Base-by-base conservation (phyloP, 2,797 vertebrate species). In the Enteromius paludinosus region DNA sequence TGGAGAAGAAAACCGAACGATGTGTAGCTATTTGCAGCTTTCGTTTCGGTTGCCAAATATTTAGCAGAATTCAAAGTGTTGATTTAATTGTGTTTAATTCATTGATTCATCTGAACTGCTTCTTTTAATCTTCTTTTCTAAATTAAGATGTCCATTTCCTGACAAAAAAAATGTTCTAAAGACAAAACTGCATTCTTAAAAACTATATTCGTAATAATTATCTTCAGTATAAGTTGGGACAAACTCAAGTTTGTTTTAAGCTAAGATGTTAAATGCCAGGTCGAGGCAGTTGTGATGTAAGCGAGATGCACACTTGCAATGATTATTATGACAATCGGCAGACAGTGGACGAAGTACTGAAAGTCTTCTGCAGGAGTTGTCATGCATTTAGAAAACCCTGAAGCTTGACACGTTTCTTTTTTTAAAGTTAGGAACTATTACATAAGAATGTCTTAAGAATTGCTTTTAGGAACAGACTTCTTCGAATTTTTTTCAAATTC, bases 31-130 rank as follows among this genome's bases (percentile, higher is more conserved):
- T 77, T 65, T 49, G 43, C 4, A 11, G 1, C 15, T 71, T 71
- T 20, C 11, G 4, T 54, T 66, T 41, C 6, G 62, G 30, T 78
- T 20, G n/a, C 45, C 76, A 78, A 15, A 56, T 78, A 66, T 78
- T 78, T 35, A 0, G 9, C 23, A 3, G 17, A 3, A 12, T 35
- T 28, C 14, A 30, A 30, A 30, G 25, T 17, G 6, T 62, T 15
- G 25, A 28, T 61, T 28, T 2, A 11, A 15, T 12, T 54, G n/a
- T 12, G 9, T 59, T 6, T 1, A 28, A 62, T 17, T 30, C 6
- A 30, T 28, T 15, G 23, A 59, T 59, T 59, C 2, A 0, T 28
- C 56, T 61, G 14, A 28, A 25, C 23, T 61, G 56, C 11, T 61
- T 6, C 11, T 25, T 59, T 25, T 23, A 12, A 12, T 59, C 10